These are phyloP conservation scores for Eumaeus atala DNA, from an alignment of 1,140 invertebrate genomes.

Conservation along the genomic window DNA sequence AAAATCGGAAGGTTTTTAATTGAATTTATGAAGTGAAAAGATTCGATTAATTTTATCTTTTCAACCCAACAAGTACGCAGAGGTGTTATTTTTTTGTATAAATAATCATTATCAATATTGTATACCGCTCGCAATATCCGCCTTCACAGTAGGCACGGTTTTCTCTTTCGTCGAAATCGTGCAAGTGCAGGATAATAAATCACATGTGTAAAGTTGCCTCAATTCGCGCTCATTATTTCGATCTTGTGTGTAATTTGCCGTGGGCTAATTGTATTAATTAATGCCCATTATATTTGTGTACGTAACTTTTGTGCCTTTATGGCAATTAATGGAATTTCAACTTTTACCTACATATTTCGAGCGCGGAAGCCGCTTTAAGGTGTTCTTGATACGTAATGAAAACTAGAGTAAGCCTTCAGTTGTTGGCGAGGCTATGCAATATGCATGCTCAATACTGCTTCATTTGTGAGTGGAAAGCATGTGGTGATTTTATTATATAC, in stretches of 20 bases:
- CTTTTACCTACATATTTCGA: no score
- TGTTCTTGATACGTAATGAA: no score
- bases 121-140: constrained; percentile 54
- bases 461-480: no score
- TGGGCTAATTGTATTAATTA: constrained; percentile 72
- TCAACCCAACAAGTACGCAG: constrained; percentile 28
- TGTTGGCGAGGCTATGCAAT: no score
- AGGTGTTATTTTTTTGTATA: constrained; percentile 44
- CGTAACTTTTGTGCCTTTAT: constrained; percentile 20
- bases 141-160: constrained; percentile 55
- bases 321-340: no score
- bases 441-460: no score
- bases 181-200: constrained; percentile 70
- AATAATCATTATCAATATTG: constrained; percentile 69
- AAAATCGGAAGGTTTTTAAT: not conserved
- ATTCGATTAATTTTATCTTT: constrained; percentile 53
- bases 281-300: constrained; percentile 59
- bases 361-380: no score
- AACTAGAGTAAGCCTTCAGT: no score
- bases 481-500: no score
- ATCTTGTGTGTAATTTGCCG: constrained; percentile 68
- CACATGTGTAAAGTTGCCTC: constrained; percentile 71
- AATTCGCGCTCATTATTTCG: constrained; percentile 71
- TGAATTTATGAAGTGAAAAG: constrained; percentile 35
- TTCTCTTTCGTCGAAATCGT: constrained; percentile 71